Evolutionary conservation across 2,888 invertebrate genomes (phyloP), one percentile per base, ranked within the genome.

Genomic region (Eupithecia insigniata): DNA sequence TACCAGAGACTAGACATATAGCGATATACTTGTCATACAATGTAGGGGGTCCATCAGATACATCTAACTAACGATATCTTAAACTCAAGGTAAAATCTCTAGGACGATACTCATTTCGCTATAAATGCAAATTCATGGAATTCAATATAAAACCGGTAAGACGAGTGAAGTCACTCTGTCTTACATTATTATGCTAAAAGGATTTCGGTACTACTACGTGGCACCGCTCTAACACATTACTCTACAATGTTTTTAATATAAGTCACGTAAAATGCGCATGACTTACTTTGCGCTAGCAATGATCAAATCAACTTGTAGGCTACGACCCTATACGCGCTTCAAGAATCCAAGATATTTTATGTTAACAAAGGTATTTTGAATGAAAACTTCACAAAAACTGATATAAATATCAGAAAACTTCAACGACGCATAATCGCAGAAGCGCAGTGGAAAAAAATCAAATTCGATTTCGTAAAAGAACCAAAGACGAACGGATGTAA

Each of bases 71-170:
- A 89, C 82, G 86, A 83, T 90, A 91, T 88, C 92, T 92, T 92
- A 93, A 91, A 90, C 89, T 91, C 88, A 90, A 90, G 90, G 91
- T 92, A 91, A 91, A 92, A 92, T 92, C 92, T 93, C 92, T 93
- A 93, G 91, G 90, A 93, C 92, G 89, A 92, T 90, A 93, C 88
- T 91, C 92, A 92, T 92, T 92, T 93, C 91, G 90, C 89, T 92
- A 92, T 92, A 93, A 93, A 94, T 94, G 94, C 94, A 94, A 93
- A 93, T 94, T 94, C 93, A 93, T 92, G 93, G 93, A 94, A 94
- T 94, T 93, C 93, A 93, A 92, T 90, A 92, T 89, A 32, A 85
- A 89, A 85, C 81, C 83, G 84, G 87, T 92, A 93, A 92, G 92
- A 87, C 90, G 83, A 75, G 78, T 79, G 76, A 80, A 81, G n/a